phyloP scores from a whole-genome alignment of 2,888 invertebrate genomes.

The Dione vanillae region DNA sequence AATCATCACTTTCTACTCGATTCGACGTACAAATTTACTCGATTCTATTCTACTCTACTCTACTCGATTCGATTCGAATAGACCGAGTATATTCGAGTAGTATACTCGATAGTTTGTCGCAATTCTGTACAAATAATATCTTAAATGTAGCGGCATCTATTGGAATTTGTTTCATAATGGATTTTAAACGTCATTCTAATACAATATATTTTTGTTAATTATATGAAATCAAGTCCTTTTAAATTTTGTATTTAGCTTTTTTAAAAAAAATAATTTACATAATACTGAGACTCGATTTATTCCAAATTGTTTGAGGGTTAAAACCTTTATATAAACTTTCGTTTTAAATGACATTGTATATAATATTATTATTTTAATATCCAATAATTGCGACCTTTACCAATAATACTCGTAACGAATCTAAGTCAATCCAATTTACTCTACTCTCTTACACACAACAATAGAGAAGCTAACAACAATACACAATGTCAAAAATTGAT shows the following conservation, averaged over 20 bases:
- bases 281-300: neutral
- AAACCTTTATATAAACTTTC: conserved; percentile 1
- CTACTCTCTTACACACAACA: conserved; percentile 1
- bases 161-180: too few species aligned
- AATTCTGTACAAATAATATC: too few species aligned
- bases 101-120: too few species aligned
- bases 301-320: neutral
- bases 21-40: too few species aligned
- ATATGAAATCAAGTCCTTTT: neutral
- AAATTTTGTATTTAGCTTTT: neutral
- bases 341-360: neutral
- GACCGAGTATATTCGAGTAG: too few species aligned
- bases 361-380: conserved; percentile 1
- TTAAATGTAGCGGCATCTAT: too few species aligned
- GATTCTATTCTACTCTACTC: too few species aligned
- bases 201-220: too few species aligned
- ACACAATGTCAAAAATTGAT: neutral
- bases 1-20: too few species aligned
- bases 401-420: neutral
- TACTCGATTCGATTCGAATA: too few species aligned
- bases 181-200: too few species aligned
- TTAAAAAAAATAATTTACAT: neutral
- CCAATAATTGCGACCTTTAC: neutral
- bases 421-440: neutral
- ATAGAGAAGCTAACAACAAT: neutral